Evolutionary conservation across 2,113 vertebrate genomes (phyloP), one percentile per base, ranked within the genome.

Genomic region (Blennius ocellaris): DNA sequence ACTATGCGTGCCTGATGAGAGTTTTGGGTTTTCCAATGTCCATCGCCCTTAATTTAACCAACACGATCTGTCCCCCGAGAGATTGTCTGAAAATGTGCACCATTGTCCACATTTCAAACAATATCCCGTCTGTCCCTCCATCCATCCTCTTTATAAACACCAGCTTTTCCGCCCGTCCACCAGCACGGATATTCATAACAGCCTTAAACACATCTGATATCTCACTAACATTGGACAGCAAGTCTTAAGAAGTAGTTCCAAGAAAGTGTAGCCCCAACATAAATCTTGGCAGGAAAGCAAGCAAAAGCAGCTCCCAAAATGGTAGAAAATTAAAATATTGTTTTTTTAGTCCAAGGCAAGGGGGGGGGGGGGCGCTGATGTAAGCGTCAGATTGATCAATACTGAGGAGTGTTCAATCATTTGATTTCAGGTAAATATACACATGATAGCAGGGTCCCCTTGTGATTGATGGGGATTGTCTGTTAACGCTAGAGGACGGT

Each of bases 401-500:
- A 48, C 71, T 38, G 56, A 57, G 55, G 63, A 77, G 68, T 58
- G 67, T 79, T 60, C 52, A 58, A 47, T 51, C n/a, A 45, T 67
- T 58, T 57, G 73, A 79, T 78, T 70, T 82, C 36, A 80, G 52
- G 36, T 11, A 65, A 30, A 21, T 11, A 50, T 16, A 81, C 73
- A 75, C 69, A 63, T 79, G 59, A 40, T 11, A 5, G 57, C 47
- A 48, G 37, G 50, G 69, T 58, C 38, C 36, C 48, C 49, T 5
- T 3, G 79, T 72, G 62, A 54, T 53, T 49, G 21, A 61, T 12
- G 11, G 50, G 50, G 52, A 49, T 51, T 82, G 45, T 44, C 59
- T 59, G 57, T 41, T 58, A 40, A 60, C 73, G 64, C 76, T 76
- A 30, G 53, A 60, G 68, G 67, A 85, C 67, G 69, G 54, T 57